Conservation (phyloP, 2,113 vertebrate species). For the Gymnocephalus cernua region DNA sequence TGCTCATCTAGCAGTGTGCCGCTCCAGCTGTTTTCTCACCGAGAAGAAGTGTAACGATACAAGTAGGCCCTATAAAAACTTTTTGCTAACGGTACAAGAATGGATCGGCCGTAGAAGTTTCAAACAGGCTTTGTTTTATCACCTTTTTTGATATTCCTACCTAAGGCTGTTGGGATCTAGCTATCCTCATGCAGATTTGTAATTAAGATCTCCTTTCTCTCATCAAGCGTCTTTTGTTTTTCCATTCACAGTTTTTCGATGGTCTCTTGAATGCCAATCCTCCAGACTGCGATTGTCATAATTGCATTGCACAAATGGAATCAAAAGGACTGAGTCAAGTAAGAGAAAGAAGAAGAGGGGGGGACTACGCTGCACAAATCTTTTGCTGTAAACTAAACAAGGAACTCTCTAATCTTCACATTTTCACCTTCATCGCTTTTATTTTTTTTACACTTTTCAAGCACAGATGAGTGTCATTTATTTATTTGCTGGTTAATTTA, state of each 20-base stretch:
- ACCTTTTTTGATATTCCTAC: constrained; percentile 61
- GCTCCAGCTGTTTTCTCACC: constrained; percentile 77
- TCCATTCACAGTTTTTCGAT: constrained; percentile 56
- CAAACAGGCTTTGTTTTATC: constrained; percentile 69
- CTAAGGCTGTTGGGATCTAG: constrained; percentile 65
- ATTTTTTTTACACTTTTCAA: constrained; percentile 41
- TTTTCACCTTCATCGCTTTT: constrained; percentile 49
- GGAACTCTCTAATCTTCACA: constrained; percentile 58
- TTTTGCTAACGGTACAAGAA: constrained; percentile 69
- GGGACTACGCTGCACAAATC: constrained; percentile 35
- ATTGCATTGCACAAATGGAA: constrained; percentile 71
- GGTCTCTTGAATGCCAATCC: constrained; percentile 68
- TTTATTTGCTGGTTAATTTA: constrained; percentile 83
- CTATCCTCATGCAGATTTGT: constrained; percentile 74
- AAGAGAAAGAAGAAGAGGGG: constrained; percentile 12
- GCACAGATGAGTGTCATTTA: constrained; percentile 79
- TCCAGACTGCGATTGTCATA: constrained; percentile 79
- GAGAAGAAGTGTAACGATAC: constrained; percentile 71
- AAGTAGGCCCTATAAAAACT: constrained; percentile 69
- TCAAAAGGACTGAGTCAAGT: constrained; percentile 61
- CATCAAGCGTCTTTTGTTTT: constrained; percentile 78
- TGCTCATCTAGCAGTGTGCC: constrained; percentile 70
- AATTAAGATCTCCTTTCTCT: constrained; percentile 81
- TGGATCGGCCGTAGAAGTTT: constrained; percentile 66
- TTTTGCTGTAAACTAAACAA: constrained; percentile 65